Percentiles rank a stretch among this genome's conserved stretches.
Evolutionary conservation across 2,113 vertebrate genomes (phyloP).

Genomic region (Coryphaenoides rupestris): DNA sequence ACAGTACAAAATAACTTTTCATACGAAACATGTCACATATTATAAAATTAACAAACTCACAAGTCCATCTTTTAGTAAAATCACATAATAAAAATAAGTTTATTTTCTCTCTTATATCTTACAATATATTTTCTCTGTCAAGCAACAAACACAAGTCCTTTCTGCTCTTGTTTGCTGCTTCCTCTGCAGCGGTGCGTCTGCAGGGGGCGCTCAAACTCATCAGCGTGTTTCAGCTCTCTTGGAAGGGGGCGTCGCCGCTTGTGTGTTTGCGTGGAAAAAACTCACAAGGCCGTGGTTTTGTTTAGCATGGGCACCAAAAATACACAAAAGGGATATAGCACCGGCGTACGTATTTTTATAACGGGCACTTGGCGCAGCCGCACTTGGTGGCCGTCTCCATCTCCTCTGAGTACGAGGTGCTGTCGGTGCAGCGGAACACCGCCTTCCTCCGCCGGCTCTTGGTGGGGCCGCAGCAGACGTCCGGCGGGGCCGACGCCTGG

Average conservation of each 20-base stretch:
- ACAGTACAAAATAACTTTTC: constrained; percentile 91
- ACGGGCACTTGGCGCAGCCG: constrained; percentile 84
- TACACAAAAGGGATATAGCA: not conserved
- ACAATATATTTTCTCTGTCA: constrained; percentile 97
- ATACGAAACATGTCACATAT: constrained; percentile 88
- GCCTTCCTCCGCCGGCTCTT: constrained; percentile 89
- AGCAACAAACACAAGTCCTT: constrained; percentile 66
- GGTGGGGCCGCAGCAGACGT: constrained; percentile 85
- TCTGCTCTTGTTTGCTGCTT: constrained; percentile 46
- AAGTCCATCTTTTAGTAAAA: constrained; percentile 87
- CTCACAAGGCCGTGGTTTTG: constrained; percentile 42
- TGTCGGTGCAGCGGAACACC: constrained; percentile 87
- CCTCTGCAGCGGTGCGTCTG: constrained; percentile 41
- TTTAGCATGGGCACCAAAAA: constrained; percentile 23
- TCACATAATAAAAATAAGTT: constrained; percentile 99
- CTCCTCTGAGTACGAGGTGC: constrained; percentile 89
- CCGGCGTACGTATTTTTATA: constrained; percentile 61
- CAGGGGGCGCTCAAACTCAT: constrained; percentile 36
- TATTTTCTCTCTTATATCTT: constrained; percentile 86
- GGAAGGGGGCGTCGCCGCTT: constrained; percentile 2
- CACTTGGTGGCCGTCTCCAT: constrained; percentile 90
- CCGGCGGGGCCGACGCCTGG: constrained; percentile 48
- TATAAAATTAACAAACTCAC: constrained; percentile 64
- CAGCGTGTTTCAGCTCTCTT: constrained; percentile 13
- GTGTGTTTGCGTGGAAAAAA: not conserved